These are phyloP conservation scores for Cotesia congregata DNA, from an alignment of 2,888 invertebrate species.

Conservation along the genomic window DNA sequence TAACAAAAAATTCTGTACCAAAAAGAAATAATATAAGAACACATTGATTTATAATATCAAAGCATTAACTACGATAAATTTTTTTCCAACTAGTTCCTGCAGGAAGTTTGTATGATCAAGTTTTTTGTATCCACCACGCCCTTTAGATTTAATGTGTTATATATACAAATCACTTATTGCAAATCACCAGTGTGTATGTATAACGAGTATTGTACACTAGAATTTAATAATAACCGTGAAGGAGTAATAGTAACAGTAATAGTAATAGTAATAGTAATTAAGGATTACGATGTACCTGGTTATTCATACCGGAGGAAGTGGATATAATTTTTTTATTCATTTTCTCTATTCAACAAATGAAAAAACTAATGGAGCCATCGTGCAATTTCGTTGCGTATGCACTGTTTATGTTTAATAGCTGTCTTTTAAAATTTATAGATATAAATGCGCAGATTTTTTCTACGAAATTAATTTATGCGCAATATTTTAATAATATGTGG, in stretches of 20 bases:
- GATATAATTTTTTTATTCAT: conserved; percentile 20
- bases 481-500: not conserved
- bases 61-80: not conserved
- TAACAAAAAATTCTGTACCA: not conserved
- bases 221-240: conserved; percentile 51
- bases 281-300: conserved; percentile 48
- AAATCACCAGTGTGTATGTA: conserved; percentile 21
- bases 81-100: not conserved
- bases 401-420: conserved; percentile 18
- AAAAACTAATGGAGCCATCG: conserved; percentile 33
- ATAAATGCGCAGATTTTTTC: not conserved
- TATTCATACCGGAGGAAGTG: conserved; percentile 44
- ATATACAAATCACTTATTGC: conserved; percentile 21
- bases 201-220: conserved; percentile 32
- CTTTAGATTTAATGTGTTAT: not conserved
- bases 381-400: not conserved
- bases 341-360: not conserved
- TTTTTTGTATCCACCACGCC: not conserved
- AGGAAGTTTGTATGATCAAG: not conserved
- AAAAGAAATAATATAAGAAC: not conserved
- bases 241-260: conserved; percentile 34
- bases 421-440: conserved; percentile 2
- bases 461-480: not conserved
- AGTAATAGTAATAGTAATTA: conserved; percentile 46
- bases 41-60: not conserved